Evolutionary conservation across 2,113 vertebrate species (phyloP), one percentile per base, ranked within the genome.

Genomic region (Pteruthius melanotis): DNA sequence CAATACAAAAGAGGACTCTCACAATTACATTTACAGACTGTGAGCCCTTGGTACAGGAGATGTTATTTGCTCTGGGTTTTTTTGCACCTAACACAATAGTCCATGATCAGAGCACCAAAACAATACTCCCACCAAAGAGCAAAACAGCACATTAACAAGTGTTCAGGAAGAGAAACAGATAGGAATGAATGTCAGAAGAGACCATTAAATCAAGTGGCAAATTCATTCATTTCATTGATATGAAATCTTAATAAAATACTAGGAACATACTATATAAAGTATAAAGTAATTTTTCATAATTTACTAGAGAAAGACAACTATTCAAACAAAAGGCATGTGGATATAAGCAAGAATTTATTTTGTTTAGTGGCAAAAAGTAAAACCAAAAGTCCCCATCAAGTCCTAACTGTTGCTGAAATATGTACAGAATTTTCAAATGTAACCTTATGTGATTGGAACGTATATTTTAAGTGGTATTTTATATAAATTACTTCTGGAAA

Each of bases 361-460:
- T 40, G 4, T 53, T 83, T 39, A 37, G 15, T 30, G 45, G 13
- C 10, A 47, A 74, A 75, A 71, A 52, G 1, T 7, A 40, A 70
- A 40, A 6, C 0, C 0, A 28, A 44, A 89, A 61, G 23, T 19
- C 2, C 3, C 16, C 1, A 0, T 11, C 1, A 0, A 15, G 6
- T 33, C 24, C 13, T 79, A 53, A 60, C 6, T 8, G 6, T n/a
- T 87, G 6, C 7, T 64, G 7, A 72, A 45, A 70, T 30, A 47
- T 1, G 10, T 42, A 28, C 4, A 33, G 7, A 50, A 40, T 3
- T 64, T 77, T 87, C 20, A 69, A 54, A 64, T 10, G 2, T 20
- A 56, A 45, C 0, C 1, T 20, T 35, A 56, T 35, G 33, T 30
- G 20, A 28, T 23, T 27, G 13, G 19, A 59, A 72, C 5, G 53